These are phyloP conservation scores for Hippocampus kuda DNA, from an alignment of 2,797 vertebrate genomes.

Conservation along the genomic window DNA sequence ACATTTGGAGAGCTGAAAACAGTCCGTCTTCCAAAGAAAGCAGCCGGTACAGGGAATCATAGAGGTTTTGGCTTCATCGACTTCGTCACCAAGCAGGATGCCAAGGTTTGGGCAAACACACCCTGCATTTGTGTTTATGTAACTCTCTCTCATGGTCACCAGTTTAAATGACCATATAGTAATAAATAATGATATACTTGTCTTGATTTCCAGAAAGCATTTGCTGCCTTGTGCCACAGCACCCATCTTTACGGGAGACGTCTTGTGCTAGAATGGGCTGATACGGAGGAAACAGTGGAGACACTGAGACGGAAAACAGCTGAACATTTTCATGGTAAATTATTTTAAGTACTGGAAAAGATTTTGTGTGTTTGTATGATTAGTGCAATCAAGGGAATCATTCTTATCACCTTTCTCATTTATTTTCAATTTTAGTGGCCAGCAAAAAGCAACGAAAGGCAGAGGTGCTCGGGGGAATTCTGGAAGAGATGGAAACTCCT, in stretches of 20 bases:
- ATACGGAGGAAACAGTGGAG: conserved; percentile 81
- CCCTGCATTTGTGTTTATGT: neutral
- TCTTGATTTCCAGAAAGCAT: conserved; percentile 76
- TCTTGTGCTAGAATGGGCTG: conserved; percentile 94
- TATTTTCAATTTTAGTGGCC: conserved; percentile 60
- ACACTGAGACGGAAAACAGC: conserved; percentile 83
- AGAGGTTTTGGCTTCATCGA: conserved; percentile 93
- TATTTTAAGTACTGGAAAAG: neutral
- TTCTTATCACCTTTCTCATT: neutral
- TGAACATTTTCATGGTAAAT: conserved; percentile 82
- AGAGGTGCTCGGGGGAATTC: conserved; percentile 75
- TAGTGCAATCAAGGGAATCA: neutral
- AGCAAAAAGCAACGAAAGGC: conserved; percentile 71
- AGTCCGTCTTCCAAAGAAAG: conserved; percentile 87
- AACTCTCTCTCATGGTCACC: neutral
- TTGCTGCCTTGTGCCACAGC: conserved; percentile 88
- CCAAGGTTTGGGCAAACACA: conserved; percentile 74
- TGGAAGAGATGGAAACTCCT: conserved; percentile 78
- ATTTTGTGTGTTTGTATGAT: neutral
- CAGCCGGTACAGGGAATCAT: conserved; percentile 77
- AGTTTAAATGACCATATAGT: neutral
- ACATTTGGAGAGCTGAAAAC: conserved; percentile 96
- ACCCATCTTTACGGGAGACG: conserved; percentile 93
- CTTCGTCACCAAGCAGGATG: conserved; percentile 94
- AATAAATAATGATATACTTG: neutral